Conservation (phyloP, 2,888 invertebrate genomes). For the Tribolium freemani region DNA sequence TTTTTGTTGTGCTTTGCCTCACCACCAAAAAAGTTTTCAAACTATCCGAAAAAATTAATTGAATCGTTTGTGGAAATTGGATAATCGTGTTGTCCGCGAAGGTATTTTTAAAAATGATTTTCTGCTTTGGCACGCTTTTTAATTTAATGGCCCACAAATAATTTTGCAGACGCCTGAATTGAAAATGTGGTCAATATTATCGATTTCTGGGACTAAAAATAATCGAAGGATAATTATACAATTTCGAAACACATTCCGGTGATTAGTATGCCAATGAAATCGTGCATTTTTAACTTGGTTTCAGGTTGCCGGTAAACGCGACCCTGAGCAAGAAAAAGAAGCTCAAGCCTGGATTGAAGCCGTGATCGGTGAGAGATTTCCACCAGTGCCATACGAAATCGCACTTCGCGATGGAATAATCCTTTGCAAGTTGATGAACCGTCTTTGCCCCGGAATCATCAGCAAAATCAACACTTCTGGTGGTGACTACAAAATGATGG, state of each 20-base stretch:
- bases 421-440: slow-evolving; percentile 91
- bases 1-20: slow-evolving; percentile 41
- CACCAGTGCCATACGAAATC: slow-evolving; percentile 81
- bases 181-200: slow-evolving; percentile 16
- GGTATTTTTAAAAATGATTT: neutral
- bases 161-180: slow-evolving; percentile 3
- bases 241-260: neutral
- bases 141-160: neutral
- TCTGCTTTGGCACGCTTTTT: slow-evolving; percentile 3
- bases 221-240: slow-evolving; percentile 5
- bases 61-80: neutral
- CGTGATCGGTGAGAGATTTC: slow-evolving; percentile 84
- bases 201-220: slow-evolving; percentile 9
- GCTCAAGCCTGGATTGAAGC: slow-evolving; percentile 90
- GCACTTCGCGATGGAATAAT: slow-evolving; percentile 87
- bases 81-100: neutral
- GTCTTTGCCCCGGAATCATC: slow-evolving; percentile 86
- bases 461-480: slow-evolving; percentile 87
- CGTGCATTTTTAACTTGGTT: slow-evolving; percentile 55
- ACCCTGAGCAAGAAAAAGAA: slow-evolving; percentile 83
- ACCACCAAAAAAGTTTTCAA: slow-evolving; percentile 14
- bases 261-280: neutral
- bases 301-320: slow-evolving; percentile 86
- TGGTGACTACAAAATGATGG: slow-evolving; percentile 97
- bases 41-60: neutral